Evolutionary conservation across 2,797 vertebrate genomes (phyloP).

Genomic region (Tiaroga cobitis): DNA sequence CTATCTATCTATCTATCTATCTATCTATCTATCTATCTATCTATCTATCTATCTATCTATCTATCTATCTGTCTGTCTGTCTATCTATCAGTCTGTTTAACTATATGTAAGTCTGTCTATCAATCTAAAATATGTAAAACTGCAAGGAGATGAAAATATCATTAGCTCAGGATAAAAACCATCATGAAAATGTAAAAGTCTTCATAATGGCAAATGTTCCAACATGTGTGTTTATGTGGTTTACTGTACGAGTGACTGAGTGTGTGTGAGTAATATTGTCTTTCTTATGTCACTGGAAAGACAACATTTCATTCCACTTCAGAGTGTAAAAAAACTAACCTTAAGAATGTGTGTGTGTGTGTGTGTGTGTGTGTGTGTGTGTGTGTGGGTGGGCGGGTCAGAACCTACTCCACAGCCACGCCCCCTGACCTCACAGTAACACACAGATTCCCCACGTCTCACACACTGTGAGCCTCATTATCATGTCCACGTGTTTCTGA

Average conservation of each 20-base stretch:
- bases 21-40: no score
- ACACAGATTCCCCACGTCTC: background rate
- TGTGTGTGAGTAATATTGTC: background rate
- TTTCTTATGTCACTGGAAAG: background rate
- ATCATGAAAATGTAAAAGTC: background rate
- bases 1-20: no score
- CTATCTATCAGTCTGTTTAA: no score
- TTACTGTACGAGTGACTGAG: background rate
- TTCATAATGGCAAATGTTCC: background rate
- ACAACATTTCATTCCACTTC: background rate
- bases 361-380: background rate
- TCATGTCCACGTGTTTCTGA: background rate
- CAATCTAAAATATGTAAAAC: background rate
- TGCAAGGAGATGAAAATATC: background rate
- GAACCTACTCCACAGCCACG: background rate
- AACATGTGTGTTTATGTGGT: background rate
- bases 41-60: no score
- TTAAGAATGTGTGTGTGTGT: background rate
- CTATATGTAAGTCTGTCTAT: no score
- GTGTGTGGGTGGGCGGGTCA: background rate
- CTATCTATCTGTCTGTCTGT: no score
- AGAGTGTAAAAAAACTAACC: background rate
- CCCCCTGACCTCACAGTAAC: constrained; percentile 13
- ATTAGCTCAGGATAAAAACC: background rate
- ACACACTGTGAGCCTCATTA: background rate